Percentiles rank a stretch among this genome's conserved stretches.
These are phyloP conservation scores for Albula goreensis DNA, from an alignment of 2,113 vertebrate species.

Conservation along the genomic window DNA sequence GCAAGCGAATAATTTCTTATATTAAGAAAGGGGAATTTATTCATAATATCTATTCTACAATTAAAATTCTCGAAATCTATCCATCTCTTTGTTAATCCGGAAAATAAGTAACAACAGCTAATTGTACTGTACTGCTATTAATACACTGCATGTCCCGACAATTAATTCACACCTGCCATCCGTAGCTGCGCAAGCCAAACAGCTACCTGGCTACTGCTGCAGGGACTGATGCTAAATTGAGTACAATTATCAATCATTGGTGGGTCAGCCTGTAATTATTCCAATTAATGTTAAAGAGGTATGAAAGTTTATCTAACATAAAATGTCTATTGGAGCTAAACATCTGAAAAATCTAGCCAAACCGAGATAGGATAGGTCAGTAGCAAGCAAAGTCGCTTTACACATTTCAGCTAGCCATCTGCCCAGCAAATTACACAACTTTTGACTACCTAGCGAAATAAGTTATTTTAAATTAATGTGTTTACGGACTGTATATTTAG, in stretches of 20 bases:
- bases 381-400: background rate
- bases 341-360: background rate
- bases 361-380: background rate
- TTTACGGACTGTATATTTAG: background rate
- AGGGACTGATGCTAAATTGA: background rate
- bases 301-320: background rate
- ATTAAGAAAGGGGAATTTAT: background rate
- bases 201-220: slow-evolving; percentile 16
- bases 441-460: background rate
- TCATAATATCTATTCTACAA: background rate
- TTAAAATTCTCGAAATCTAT: too few relatives aligned
- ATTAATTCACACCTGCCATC: slow-evolving; percentile 54
- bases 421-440: background rate
- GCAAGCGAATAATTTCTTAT: slow-evolving; percentile 13
- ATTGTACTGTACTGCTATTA: background rate
- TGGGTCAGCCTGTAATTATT: too few relatives aligned
- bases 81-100: background rate
- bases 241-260: too few relatives aligned
- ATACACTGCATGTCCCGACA: slow-evolving; percentile 34
- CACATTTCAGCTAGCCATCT: background rate
- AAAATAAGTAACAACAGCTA: background rate
- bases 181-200: slow-evolving; percentile 41
- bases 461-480: background rate
- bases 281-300: too few relatives aligned
- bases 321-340: background rate